A percentile compares a stretch with the other conserved stretches of the same genome.
phyloP scores from a whole-genome alignment of 2,888 invertebrate species.

The Ormyrus thymus region DNA sequence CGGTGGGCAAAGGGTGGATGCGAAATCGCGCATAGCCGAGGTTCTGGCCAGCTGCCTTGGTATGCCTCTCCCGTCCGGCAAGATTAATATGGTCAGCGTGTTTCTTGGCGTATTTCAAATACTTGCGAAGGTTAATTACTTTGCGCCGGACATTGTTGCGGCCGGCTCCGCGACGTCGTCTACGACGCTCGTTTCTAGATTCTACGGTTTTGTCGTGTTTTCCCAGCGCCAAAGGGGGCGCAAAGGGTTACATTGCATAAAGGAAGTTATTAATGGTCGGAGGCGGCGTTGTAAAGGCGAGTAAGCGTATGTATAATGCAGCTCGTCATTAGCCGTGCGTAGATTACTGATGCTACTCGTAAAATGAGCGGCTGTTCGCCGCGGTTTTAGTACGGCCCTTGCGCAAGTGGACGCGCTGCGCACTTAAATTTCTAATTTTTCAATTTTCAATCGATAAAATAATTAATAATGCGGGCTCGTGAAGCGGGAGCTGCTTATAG shows the following conservation, averaged over 20 bases:
- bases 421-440: background rate
- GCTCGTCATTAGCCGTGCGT: slow-evolving; percentile 48
- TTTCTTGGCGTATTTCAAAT: slow-evolving; percentile 71
- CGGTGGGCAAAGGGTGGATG: background rate
- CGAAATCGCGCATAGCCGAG: slow-evolving; percentile 22
- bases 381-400: slow-evolving; percentile 8
- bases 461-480: no score
- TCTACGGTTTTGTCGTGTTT: slow-evolving; percentile 12
- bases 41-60: slow-evolving; percentile 54
- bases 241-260: slow-evolving; percentile 39
- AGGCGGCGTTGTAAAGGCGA: slow-evolving; percentile 13
- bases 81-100: slow-evolving; percentile 71
- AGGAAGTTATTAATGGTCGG: slow-evolving; percentile 54
- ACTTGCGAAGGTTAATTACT: slow-evolving; percentile 70
- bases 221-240: background rate
- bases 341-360: slow-evolving; percentile 35
- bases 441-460: no score
- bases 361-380: slow-evolving; percentile 21
- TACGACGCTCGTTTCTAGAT: slow-evolving; percentile 1
- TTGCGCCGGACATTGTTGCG: slow-evolving; percentile 65
- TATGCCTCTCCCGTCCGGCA: slow-evolving; percentile 63
- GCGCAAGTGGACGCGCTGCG: background rate
- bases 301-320: slow-evolving; percentile 26
- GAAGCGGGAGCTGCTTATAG: no score
- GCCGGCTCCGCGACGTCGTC: slow-evolving; percentile 32